phyloP scores from a whole-genome alignment of 1,140 invertebrate genomes.

The Bicyclus anynana region DNA sequence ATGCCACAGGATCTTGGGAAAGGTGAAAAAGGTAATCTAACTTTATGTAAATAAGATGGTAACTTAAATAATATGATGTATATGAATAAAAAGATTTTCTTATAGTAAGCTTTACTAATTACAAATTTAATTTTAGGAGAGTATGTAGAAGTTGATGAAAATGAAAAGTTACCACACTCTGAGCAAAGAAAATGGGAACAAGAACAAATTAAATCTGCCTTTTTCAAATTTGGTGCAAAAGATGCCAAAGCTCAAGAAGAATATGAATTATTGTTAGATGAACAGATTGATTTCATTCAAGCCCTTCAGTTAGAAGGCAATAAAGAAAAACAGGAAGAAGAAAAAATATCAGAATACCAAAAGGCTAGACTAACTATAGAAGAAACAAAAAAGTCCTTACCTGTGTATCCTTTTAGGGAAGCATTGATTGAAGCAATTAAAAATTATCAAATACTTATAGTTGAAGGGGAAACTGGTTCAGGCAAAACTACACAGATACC shows the following conservation, averaged over 20 bases:
- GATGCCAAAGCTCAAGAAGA: slow-evolving; percentile 88
- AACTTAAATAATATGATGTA: neutral
- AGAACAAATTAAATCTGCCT: slow-evolving; percentile 96
- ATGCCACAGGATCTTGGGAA: slow-evolving; percentile 91
- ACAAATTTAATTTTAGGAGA: slow-evolving; percentile 71
- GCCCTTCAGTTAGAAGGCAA: slow-evolving; percentile 93
- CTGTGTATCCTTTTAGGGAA: slow-evolving; percentile 95
- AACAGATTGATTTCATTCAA: slow-evolving; percentile 98
- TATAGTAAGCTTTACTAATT: neutral
- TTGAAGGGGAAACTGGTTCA: slow-evolving; percentile 98
- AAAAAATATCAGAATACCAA: slow-evolving; percentile 82
- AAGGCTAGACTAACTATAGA: slow-evolving; percentile 90
- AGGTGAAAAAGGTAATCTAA: slow-evolving; percentile 81
- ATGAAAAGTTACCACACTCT: slow-evolving; percentile 91
- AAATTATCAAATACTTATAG: slow-evolving; percentile 95
- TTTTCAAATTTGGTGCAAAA: slow-evolving; percentile 95
- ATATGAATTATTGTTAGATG: slow-evolving; percentile 96
- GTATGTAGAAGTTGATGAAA: slow-evolving; percentile 93
- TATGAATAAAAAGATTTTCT: neutral
- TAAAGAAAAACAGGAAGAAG: slow-evolving; percentile 79
- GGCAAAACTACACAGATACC: slow-evolving; percentile 99
- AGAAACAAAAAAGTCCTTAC: slow-evolving; percentile 95
- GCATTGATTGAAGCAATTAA: slow-evolving; percentile 92
- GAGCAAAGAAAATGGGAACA: slow-evolving; percentile 99
- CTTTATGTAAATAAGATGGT: too few relatives aligned